Evolutionary conservation across 2,888 invertebrate genomes (phyloP), one percentile per base, ranked within the genome.

Genomic region (Thumatha senex): DNA sequence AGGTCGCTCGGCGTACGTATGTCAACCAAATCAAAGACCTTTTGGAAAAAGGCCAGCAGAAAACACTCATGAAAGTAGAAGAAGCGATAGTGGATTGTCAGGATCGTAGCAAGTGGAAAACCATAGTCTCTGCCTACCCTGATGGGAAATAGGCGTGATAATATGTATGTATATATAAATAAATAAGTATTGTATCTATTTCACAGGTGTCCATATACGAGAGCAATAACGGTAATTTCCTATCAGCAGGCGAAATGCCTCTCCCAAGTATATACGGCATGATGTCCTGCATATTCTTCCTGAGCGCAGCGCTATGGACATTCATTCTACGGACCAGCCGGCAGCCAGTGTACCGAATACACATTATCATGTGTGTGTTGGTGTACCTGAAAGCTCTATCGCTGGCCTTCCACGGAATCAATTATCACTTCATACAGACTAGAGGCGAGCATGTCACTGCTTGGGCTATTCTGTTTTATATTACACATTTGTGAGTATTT

Each of bases 211-310:
- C 96, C 79, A 96, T 99, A 59, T 95, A 95, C 65, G 98, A 98
- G 80, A 96, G 95, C 71, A 97, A 98, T 76, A 93, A 93, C 45
- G 94, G 95, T 33, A 98, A 97, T 80, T 99, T 95, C 75, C 86
- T 99, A 33, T 98, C 98, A 1, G 99, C 98, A 0, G 99, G 99
- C 0, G 98, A 99, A 86, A 98, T 99, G 95, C 98, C 98, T 0
- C 89, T 99, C 31, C 99, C 99, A 0, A 95, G 96, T 0, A 86
- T 99, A 1, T 99, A 98, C 85, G 96, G 97, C 70, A 95, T 96
- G 93, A 96, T 98, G 95, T 95, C 98, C 0, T 84, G 98, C 2
- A 84, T 98, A 30, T 99, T 98, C 90, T 95, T 98, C 61, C 80
- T 97, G 39, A 95, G 97, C n/a, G 98, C 97, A 0, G 93, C 96